These are phyloP conservation scores for Enhydra lutris DNA, from an alignment of 2,113 vertebrate genomes.

Conservation along the genomic window DNA sequence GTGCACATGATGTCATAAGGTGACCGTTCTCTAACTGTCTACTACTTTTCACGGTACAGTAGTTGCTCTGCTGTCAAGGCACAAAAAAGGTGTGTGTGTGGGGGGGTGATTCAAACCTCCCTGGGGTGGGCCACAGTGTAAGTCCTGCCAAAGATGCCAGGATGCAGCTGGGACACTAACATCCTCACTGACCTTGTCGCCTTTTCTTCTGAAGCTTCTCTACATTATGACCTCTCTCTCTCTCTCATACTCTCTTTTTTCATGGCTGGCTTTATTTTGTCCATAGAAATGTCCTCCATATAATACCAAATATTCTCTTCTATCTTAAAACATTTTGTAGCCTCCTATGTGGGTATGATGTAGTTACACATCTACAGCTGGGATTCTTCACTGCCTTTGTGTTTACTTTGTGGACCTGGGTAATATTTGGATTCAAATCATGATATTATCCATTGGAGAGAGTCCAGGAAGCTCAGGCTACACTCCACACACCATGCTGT, in stretches of 20 bases:
- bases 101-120: too few species aligned
- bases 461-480: not conserved
- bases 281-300: not conserved
- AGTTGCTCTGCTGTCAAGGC: not conserved
- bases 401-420: not conserved
- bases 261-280: not conserved
- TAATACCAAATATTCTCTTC: not conserved
- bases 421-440: not conserved
- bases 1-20: not conserved
- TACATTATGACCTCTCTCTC: not conserved
- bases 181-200: not conserved
- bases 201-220: not conserved
- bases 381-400: not conserved
- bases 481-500: not conserved
- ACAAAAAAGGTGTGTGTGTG: not conserved
- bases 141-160: not conserved
- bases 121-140: not conserved
- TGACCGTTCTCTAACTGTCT: not conserved
- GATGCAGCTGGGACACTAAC: fast-evolving
- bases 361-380: not conserved
- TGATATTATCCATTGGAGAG: not conserved
- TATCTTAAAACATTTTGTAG: not conserved
- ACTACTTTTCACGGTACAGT: not conserved
- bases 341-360: not conserved
- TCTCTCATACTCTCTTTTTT: not conserved